Base-by-base conservation (phyloP, 2,113 vertebrate species). In the Peucedramus taeniatus region DNA sequence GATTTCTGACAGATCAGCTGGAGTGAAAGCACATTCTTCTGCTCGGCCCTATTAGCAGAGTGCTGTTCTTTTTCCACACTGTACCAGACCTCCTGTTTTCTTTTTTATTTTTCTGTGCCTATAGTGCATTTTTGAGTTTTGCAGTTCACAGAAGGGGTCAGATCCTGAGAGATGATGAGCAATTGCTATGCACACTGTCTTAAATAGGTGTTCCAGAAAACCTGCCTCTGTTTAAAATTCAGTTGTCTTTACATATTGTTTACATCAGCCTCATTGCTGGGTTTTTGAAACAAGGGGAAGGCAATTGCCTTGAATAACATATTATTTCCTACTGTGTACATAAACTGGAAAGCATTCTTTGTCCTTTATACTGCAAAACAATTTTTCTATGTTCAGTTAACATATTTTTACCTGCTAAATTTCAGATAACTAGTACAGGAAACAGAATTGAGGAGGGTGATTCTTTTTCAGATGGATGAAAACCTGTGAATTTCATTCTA, bases 1-100 rank as follows among this genome's bases (percentile, higher is more conserved):
- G 91, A 95, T 90, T 97, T 93, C 90, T 81, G n/a, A 83, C 83
- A 93, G 83, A 97, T 90, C 94, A 95, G 75, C 75, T 91, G 50
- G 28, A 87, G 71, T 90, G 64, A 83, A 91, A 95, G 72, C 59
- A 57, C 59, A 60, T 93, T 78, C 78, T 86, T 77, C 81, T 63
- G 59, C 90, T 93, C 87, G 87, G 80, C 60, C 57, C 86, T 94
- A 39, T 96, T 92, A 94, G 64, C 60, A 93, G 27, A 93, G 45
- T 78, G 90, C 47, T 90, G 50, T 23, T 89, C 49, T 69, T 96
- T 81, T 93, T 47, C 81, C 56, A 65, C 61, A 13, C 50, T 51
- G 61, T 75, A 74, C 3, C 2, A 92, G 57, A 69, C 82, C 80
- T 82, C 35, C 42, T 56, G 72, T 81, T 89, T 95, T 71, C 59